Evolutionary conservation across 2,888 invertebrate species (phyloP), one percentile per base, ranked within the genome.

Genomic region (Alcis repandata): DNA sequence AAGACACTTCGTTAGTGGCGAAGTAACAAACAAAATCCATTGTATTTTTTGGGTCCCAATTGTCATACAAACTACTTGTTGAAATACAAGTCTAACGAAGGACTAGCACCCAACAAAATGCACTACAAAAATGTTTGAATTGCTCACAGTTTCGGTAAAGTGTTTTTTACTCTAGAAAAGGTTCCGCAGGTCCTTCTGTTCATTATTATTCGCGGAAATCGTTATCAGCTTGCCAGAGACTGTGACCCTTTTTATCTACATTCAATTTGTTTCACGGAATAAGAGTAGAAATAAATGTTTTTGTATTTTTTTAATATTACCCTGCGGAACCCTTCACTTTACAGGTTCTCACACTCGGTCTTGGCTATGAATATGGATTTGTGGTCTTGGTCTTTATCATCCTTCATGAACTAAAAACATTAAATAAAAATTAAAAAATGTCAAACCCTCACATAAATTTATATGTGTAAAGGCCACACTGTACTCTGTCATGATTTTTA

Each of bases 201-300:
- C 51, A 60, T 52, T 52, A 59, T 59, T 36, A 51, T 36, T 51
- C 36, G 36, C 45, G 43, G 45, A 52, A 63, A 52, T 51, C 45
- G 52, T 63, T 63, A 58, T 63, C 63, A 58, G 45, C 52, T 51
- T 33, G 51, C 33, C 57, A 32, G 15, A 32, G 51, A 32, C 38
- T 27, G 41, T 52, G 52, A 45, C 59, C 59, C 32, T 51, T 46
- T 56, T 59, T 52, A 32, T 48, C 22, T 38, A 38, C n/a, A 57
- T 48, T 33, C 58, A 46, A 58, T 58, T 58, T 57, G 54, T 51
- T 38, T 51, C 36, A 38, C 36, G 51, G 36, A 51, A 36, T 19
- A 20, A 11, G 6, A 27, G 27, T 27, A 27, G 27, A 9, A 36
- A 51, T 51, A 51, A 51, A 51, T 20, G 36, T 51, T 51, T 51